Evolutionary conservation across 1,140 invertebrate species (phyloP).

Genomic region (Ectropis grisescens): DNA sequence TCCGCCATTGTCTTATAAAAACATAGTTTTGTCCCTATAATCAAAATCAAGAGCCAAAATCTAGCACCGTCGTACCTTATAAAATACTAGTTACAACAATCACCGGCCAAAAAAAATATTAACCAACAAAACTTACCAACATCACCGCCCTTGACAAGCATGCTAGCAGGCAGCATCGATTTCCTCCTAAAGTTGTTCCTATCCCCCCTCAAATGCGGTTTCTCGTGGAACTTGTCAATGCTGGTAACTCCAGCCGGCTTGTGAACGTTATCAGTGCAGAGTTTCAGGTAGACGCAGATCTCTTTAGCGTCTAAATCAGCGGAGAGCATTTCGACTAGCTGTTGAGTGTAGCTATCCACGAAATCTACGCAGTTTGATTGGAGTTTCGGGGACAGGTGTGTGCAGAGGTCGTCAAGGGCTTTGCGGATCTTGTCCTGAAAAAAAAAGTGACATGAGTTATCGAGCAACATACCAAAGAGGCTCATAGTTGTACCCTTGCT

Average conservation of each 20-base stretch:
- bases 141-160: constrained; percentile 53
- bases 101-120: too few relatives aligned
- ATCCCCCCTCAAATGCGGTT: constrained; percentile 37
- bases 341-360: constrained; percentile 81
- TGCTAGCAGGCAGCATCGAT: constrained; percentile 30
- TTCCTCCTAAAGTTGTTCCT: constrained; percentile 42
- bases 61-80: too few relatives aligned
- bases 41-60: too few relatives aligned
- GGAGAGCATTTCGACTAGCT: constrained; percentile 82
- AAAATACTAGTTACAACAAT: too few relatives aligned
- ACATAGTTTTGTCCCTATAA: too few relatives aligned
- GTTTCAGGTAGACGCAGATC: constrained; percentile 81
- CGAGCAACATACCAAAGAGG: too few relatives aligned
- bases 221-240: constrained; percentile 41
- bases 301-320: constrained; percentile 83
- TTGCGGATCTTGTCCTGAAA: constrained; percentile 76
- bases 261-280: constrained; percentile 71
- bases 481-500: too few relatives aligned
- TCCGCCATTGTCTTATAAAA: too few relatives aligned
- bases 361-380: constrained; percentile 79
- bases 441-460: constrained; percentile 25
- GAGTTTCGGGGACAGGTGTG: constrained; percentile 75
- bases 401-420: constrained; percentile 81
- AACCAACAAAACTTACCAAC: constrained; percentile 74
- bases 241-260: constrained; percentile 27